phyloP scores from a whole-genome alignment of 2,797 vertebrate species.

The Hylomyscus alleni region DNA sequence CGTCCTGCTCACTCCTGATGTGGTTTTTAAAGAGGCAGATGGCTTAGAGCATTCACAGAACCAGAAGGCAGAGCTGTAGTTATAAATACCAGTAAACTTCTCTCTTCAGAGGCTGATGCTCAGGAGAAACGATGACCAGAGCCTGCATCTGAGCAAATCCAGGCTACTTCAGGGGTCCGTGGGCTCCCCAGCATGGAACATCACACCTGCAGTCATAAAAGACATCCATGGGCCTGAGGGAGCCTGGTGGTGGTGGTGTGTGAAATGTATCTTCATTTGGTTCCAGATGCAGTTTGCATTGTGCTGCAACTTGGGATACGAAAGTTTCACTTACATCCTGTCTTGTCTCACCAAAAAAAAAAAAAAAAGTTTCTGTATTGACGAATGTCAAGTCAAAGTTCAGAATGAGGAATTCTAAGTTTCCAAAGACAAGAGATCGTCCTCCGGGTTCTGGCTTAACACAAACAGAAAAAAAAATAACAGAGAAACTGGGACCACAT shows the following conservation, averaged over 20 bases:
- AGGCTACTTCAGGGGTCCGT: not conserved
- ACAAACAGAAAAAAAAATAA: not conserved
- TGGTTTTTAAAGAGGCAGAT: not conserved
- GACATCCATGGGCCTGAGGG: fast-evolving
- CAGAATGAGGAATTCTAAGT: not conserved
- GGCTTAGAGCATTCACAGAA: not conserved
- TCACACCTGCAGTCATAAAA: too few relatives aligned
- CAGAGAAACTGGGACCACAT: not conserved
- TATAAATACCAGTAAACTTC: not conserved
- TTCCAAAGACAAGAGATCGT: not conserved
- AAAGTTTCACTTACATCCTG: not conserved
- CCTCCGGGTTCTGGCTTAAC: not conserved
- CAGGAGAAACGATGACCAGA: not conserved
- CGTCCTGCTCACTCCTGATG: not conserved
- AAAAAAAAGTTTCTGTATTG: not conserved
- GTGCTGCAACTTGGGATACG: not conserved
- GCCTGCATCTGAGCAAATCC: not conserved
- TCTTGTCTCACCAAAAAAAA: not conserved
- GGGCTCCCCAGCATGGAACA: not conserved
- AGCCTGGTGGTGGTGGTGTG: not conserved
- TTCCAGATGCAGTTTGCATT: not conserved
- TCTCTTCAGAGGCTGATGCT: not conserved
- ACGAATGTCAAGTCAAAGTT: not conserved
- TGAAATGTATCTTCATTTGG: not conserved
- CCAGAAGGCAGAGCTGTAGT: not conserved